Percentiles rank a stretch among this genome's conserved stretches.
These are phyloP conservation scores for Bicyclus anynana DNA, from an alignment of 1,140 invertebrate species.

Conservation along the genomic window DNA sequence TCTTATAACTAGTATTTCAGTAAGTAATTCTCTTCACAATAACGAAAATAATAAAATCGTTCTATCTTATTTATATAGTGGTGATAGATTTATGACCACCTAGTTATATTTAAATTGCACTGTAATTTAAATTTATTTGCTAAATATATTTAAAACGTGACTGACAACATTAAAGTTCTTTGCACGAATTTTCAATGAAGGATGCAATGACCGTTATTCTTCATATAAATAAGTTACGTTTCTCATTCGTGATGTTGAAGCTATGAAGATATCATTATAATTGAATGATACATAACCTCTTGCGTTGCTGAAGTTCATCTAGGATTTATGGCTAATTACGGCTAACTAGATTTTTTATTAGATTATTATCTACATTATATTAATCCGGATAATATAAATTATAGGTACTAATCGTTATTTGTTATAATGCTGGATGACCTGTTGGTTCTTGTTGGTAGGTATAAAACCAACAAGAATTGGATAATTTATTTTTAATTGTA, in stretches of 20 bases:
- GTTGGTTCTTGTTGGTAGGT: too few relatives aligned
- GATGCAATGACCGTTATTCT: conserved; percentile 22
- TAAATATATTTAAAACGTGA: conserved; percentile 25
- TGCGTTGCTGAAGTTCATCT: too few relatives aligned
- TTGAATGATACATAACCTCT: conserved; percentile 1
- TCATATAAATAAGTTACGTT: conserved; percentile 16
- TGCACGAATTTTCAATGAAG: conserved; percentile 28
- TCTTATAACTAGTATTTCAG: too few relatives aligned
- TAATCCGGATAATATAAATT: too few relatives aligned
- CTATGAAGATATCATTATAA: conserved; percentile 8
- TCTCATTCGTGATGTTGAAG: conserved; percentile 14
- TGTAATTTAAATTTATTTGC: conserved; percentile 13
- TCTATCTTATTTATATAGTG: not conserved
- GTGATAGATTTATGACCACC: conserved; percentile 3
- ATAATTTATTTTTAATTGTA: too few relatives aligned
- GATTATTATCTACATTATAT: too few relatives aligned
- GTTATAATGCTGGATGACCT: too few relatives aligned
- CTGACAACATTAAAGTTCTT: conserved; percentile 19
- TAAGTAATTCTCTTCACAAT: not conserved
- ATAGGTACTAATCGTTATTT: too few relatives aligned
- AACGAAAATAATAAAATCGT: not conserved
- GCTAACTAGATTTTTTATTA: too few relatives aligned
- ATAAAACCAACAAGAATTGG: too few relatives aligned
- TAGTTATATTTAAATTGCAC: conserved; percentile 11
- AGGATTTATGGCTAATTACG: too few relatives aligned